phyloP scores from a whole-genome alignment of 2,888 invertebrate genomes.

The Drosophila mulleri region DNA sequence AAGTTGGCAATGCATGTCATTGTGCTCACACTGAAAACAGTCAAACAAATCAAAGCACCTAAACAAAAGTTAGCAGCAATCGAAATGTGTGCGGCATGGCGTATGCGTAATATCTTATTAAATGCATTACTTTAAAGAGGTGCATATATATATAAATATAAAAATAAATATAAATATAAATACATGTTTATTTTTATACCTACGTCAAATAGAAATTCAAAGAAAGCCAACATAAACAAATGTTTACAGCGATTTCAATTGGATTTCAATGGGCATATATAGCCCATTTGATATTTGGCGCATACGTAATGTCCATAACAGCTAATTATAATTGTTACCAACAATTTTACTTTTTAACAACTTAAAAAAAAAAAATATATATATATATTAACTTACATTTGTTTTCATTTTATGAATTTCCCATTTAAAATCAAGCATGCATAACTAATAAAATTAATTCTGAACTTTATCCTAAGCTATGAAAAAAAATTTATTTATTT shows the following conservation, averaged over 20 bases:
- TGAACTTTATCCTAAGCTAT: no score
- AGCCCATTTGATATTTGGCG: no score
- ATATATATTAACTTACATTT: no score
- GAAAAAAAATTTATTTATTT: no score
- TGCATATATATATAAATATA: not conserved
- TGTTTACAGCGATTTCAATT: not conserved
- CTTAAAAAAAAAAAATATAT: no score
- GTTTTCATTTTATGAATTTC: no score
- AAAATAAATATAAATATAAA: not conserved
- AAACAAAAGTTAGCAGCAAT: not conserved
- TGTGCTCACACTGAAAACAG: constrained; percentile 27
- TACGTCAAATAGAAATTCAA: not conserved
- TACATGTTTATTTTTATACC: not conserved
- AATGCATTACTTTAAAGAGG: not conserved
- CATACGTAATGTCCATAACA: no score
- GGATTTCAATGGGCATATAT: not conserved
- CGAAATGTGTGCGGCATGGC: constrained; percentile 8
- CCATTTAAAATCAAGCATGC: no score
- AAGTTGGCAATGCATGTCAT: constrained; percentile 33
- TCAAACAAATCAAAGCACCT: constrained; percentile 30
- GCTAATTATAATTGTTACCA: no score
- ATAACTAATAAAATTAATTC: no score
- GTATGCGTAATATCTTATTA: constrained; percentile 27
- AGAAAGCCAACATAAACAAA: not conserved
- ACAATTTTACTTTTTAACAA: no score